Percentiles rank a stretch among this genome's conserved stretches.
phyloP scores from a whole-genome alignment of 2,888 invertebrate species.

The Parnassius smintheus region DNA sequence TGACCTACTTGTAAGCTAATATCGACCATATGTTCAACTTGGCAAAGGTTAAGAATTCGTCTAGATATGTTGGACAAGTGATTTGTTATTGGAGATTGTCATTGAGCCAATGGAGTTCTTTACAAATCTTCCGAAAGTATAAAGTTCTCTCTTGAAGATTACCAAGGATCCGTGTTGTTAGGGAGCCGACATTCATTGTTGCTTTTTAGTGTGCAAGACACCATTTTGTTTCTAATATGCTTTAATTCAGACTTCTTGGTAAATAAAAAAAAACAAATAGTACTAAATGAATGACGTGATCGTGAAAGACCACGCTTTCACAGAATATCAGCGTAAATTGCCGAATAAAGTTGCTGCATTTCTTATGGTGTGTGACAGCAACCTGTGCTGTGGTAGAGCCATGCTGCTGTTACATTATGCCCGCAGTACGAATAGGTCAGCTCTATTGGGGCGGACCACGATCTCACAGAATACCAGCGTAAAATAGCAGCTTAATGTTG shows the following conservation, averaged over 20 bases:
- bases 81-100: conserved; percentile 50
- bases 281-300: too few species aligned
- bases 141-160: conserved; percentile 23
- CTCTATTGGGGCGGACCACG: too few species aligned
- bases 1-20: conserved; percentile 30
- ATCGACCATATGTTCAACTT: background rate
- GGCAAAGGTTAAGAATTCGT: background rate
- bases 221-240: conserved; percentile 1
- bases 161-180: conserved; percentile 2
- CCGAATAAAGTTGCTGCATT: too few species aligned
- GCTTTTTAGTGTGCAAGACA: conserved; percentile 6
- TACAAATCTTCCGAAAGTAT: conserved; percentile 22
- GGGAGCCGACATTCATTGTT: conserved; percentile 28
- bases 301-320: too few species aligned
- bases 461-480: too few species aligned
- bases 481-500: too few species aligned
- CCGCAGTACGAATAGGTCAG: too few species aligned
- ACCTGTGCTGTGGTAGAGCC: too few species aligned
- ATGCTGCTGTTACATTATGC: too few species aligned
- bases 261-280: too few species aligned
- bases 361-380: too few species aligned
- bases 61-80: background rate
- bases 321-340: too few species aligned
- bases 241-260: background rate
- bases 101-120: conserved; percentile 37